A percentile compares a stretch with the other conserved stretches of the same genome.
These are phyloP conservation scores for Proctacanthus coquilletti DNA, from an alignment of 1,140 invertebrate genomes.

Conservation along the genomic window DNA sequence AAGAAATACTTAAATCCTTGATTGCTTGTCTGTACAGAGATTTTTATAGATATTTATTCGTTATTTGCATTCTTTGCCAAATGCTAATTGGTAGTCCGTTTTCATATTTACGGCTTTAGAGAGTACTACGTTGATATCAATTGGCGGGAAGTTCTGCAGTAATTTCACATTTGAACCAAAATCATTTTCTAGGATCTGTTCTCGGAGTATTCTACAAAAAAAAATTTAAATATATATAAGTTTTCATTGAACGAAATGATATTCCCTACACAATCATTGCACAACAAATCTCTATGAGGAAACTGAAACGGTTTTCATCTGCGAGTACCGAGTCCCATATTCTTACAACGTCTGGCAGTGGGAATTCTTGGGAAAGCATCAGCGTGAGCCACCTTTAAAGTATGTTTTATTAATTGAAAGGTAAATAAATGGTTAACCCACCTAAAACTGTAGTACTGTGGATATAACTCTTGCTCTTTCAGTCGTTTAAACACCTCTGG, in stretches of 20 bases:
- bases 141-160: slow-evolving; percentile 69
- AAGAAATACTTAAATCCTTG: no score
- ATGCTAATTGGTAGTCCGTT: no score
- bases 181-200: slow-evolving; percentile 68
- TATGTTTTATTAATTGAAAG: slow-evolving; percentile 12
- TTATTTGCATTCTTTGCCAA: no score
- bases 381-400: slow-evolving; percentile 78
- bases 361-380: slow-evolving; percentile 94
- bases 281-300: slow-evolving; percentile 83
- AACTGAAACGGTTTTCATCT: slow-evolving; percentile 74
- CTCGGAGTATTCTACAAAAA: slow-evolving; percentile 54
- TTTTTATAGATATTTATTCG: no score
- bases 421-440: slow-evolving; percentile 1
- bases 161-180: slow-evolving; percentile 87
- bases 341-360: slow-evolving; percentile 84
- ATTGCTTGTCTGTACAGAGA: no score
- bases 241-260: slow-evolving; percentile 1
- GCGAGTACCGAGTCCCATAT: slow-evolving; percentile 94
- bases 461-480: slow-evolving; percentile 69
- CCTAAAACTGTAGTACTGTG: slow-evolving; percentile 92
- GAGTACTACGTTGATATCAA: slow-evolving; percentile 41
- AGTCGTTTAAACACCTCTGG: slow-evolving; percentile 57
- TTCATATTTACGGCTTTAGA: slow-evolving; percentile 21
- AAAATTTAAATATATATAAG: slow-evolving; percentile 8
- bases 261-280: slow-evolving; percentile 85